Evolutionary conservation across 1,140 invertebrate genomes (phyloP).

Genomic region (Galleria mellonella): DNA sequence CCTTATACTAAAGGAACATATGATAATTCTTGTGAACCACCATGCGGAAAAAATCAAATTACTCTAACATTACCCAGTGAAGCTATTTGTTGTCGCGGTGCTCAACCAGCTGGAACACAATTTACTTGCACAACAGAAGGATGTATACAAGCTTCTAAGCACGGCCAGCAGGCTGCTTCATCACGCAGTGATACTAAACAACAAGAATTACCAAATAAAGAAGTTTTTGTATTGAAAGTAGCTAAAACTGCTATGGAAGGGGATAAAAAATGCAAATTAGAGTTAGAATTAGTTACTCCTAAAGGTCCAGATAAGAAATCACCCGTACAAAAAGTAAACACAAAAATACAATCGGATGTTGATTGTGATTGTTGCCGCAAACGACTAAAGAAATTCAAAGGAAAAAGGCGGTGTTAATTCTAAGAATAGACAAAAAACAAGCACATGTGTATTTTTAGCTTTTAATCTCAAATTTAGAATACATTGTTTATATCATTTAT

Average conservation of each 20-base stretch:
- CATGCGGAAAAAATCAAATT: constrained; percentile 63
- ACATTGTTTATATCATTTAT: too few relatives aligned
- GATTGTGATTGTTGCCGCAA: constrained; percentile 49
- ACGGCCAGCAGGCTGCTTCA: constrained; percentile 30
- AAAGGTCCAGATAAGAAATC: constrained; percentile 50
- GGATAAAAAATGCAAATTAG: constrained; percentile 59
- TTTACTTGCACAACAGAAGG: constrained; percentile 62
- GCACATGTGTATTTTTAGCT: too few relatives aligned
- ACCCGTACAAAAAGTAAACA: constrained; percentile 40
- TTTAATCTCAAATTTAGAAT: too few relatives aligned
- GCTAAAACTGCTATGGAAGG: constrained; percentile 59
- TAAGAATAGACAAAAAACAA: constrained; percentile 1
- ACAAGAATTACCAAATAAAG: constrained; percentile 33
- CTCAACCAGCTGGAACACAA: constrained; percentile 47
- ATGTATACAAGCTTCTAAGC: constrained; percentile 45
- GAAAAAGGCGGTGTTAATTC: constrained; percentile 20
- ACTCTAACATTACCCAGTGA: constrained; percentile 49
- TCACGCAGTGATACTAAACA: constrained; percentile 39
- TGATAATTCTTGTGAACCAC: constrained; percentile 38
- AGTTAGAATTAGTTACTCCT: constrained; percentile 56
- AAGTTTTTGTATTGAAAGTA: constrained; percentile 60
- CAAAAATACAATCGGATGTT: constrained; percentile 44
- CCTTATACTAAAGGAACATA: constrained; percentile 38
- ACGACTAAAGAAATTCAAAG: constrained; percentile 34
- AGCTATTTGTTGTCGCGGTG: constrained; percentile 39